These are phyloP conservation scores for Sericinus montela DNA, from an alignment of 2,888 invertebrate species.

Conservation along the genomic window DNA sequence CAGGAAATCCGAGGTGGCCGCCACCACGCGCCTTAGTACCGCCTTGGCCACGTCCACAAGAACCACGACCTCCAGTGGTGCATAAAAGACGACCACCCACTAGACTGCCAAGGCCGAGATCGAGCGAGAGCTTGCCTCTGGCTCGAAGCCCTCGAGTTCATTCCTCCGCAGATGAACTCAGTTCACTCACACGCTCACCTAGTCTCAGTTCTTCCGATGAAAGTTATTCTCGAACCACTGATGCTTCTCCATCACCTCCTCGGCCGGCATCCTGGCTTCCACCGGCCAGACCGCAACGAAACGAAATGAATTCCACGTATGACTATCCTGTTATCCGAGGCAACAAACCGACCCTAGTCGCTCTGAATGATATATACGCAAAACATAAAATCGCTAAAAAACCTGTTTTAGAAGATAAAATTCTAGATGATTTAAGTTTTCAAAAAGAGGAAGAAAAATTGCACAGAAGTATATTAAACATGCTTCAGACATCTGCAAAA, in stretches of 20 bases:
- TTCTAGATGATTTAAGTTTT: constrained; percentile 55
- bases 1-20: constrained; percentile 61
- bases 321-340: constrained; percentile 81
- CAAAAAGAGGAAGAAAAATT: constrained; percentile 72
- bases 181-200: constrained; percentile 88
- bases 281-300: constrained; percentile 61
- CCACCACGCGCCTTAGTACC: constrained; percentile 77
- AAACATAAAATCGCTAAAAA: constrained; percentile 65
- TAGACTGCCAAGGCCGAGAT: constrained; percentile 81
- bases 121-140: constrained; percentile 82
- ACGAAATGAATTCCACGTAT: constrained; percentile 74
- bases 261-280: constrained; percentile 76
- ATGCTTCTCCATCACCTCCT: constrained; percentile 82
- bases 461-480: constrained; percentile 70
- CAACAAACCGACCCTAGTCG: constrained; percentile 51
- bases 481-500: constrained; percentile 78
- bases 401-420: constrained; percentile 62
- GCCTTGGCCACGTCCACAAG: constrained; percentile 81
- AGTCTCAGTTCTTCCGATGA: constrained; percentile 92
- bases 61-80: constrained; percentile 55
- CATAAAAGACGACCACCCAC: constrained; percentile 63
- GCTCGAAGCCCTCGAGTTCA: constrained; percentile 81
- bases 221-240: constrained; percentile 89
- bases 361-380: constrained; percentile 60
- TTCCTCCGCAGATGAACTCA: constrained; percentile 90